Evolutionary conservation across 1,140 invertebrate genomes (phyloP).

Genomic region (Neuroterus valhalla): DNA sequence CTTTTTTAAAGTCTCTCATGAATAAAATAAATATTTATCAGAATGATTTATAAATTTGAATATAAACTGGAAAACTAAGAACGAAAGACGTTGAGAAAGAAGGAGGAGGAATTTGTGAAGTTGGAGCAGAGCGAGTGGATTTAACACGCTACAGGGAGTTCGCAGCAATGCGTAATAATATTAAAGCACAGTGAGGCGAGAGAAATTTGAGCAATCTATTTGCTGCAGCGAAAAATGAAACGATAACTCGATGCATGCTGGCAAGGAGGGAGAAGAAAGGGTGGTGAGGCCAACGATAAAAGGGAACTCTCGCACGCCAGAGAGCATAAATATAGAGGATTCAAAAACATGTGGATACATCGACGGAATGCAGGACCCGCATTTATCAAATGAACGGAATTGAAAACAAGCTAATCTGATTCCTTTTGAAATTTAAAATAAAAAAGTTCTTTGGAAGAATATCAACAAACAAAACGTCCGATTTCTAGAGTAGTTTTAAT

Average conservation of each 20-base stretch:
- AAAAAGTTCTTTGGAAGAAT: too few species aligned
- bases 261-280: neutral
- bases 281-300: too few species aligned
- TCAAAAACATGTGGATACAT: too few species aligned
- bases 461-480: too few species aligned
- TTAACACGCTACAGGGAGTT: constrained; percentile 4
- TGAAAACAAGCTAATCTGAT: too few species aligned
- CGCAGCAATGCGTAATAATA: constrained; percentile 24
- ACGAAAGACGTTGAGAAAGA: neutral
- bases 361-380: too few species aligned
- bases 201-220: constrained; percentile 19
- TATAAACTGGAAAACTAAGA: neutral
- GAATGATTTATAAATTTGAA: neutral
- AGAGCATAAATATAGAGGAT: neutral
- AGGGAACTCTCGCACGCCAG: neutral
- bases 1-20: too few species aligned
- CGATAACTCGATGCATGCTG: constrained; percentile 17
- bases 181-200: constrained; percentile 25
- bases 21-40: neutral
- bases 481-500: too few species aligned
- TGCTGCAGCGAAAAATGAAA: constrained; percentile 18
- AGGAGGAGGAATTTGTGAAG: neutral
- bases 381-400: too few species aligned
- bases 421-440: too few species aligned
- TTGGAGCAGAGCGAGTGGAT: neutral